Base-by-base conservation (phyloP, 1,140 invertebrate species). In the Neotoxoptera formosana region DNA sequence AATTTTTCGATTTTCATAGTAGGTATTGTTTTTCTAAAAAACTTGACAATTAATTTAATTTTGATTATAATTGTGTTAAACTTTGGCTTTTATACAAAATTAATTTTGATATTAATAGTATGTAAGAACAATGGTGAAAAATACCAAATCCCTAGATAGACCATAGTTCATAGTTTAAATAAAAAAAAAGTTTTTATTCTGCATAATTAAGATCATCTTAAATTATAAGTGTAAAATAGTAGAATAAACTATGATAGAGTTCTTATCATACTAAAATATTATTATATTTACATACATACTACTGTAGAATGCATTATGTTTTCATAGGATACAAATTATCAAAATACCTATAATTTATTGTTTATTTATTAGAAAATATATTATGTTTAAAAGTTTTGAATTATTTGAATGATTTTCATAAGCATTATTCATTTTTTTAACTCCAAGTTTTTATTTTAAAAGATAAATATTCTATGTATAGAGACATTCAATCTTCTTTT, bases 381-480 rank as follows among this genome's bases (percentile, higher is more conserved):
- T n/a, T 17, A 67, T n/a, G 6, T 34, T 76, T 76, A 6, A 76
- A 76, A 76, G n/a, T 67, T 67, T 14, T 67, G 60, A n/a, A 67
- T 67, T 67, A 0, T n/a, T n/a, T n/a, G 4, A 67, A n/a, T 76
- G 11, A 76, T n/a, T n/a, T 76, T 76, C 6, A n/a, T 76, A n/a
- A 76, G n/a, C 60, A 76, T n/a, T 76, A 76, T n/a, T 76, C 14
- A 76, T 14, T 76, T 76, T 76, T 76, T 76, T 76, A 41, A 41
- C 41, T 41, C 4, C 14, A 30, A 67, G n/a, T 3, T 67, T 67
- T 11, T 76, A 76, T 76, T 76, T 76, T 76, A n/a, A 76, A 76
- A 76, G 30, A 76, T 76, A 30, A 76, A 76, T n/a, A 67, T 76
- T n/a, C n/a, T 76, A 76, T n/a, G 60, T n/a, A n/a, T 76, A 76